Base-by-base conservation (phyloP, 2,113 vertebrate species). In the Malurus cyaneus region DNA sequence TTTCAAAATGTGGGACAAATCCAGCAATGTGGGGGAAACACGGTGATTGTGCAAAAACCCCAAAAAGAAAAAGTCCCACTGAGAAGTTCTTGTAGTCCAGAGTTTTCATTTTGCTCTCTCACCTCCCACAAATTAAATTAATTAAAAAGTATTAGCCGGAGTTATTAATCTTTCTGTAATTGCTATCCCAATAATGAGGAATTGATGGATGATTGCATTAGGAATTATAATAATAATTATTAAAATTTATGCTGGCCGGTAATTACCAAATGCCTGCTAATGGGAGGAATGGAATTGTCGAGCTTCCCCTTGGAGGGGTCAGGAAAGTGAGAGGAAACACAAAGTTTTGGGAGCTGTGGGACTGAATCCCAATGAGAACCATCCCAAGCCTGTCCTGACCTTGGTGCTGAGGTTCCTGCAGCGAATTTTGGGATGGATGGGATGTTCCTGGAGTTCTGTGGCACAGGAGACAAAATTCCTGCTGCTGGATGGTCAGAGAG, bases 211-310 rank as follows among this genome's bases (percentile, higher is more conserved):
- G 94, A 41, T 49, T 80, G 39, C 39, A 44, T 73, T 88, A 70
- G 66, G 64, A 90, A 94, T 94, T 94, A 36, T 66, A 96, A 93
- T 83, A 89, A 93, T 95, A 8, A 94, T 94, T 93, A 95, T 90
- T 86, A 83, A 92, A 94, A 96, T 95, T 95, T 94, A 94, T 94
- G 73, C 71, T 14, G 5, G 46, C 36, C 44, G 41, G 23, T 83
- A 93, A 89, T 92, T 92, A 44, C 64, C 60, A 86, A 96, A 88
- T 67, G 28, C 11, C 52, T 73, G 11, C 49, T 93, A 93, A 86
- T 80, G 74, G 42, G n/a, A 25, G 21, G 56, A 70, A 66, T 14
- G 19, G 71, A 60, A 61, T 52, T 25, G 11, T 17, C 32, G 50
- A 88, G 47, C 13, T 19, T 85, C 70, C 46, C 26, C 29, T 93